Evolutionary conservation across 2,888 invertebrate genomes (phyloP).

Genomic region (Epistrophella euchroma): DNA sequence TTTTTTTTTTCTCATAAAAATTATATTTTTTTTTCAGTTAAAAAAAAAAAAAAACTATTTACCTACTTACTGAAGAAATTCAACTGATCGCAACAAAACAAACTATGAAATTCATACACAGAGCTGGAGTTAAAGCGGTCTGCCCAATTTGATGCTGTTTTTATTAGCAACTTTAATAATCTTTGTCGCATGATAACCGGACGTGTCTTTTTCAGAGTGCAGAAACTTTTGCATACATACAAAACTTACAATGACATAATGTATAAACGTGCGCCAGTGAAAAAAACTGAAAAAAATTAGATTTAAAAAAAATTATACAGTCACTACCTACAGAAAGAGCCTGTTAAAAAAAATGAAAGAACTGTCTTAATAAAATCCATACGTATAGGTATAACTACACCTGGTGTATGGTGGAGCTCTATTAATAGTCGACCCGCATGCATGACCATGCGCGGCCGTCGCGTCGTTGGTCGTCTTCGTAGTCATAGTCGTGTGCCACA

Average conservation of each 20-base stretch:
- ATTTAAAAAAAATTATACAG: not conserved
- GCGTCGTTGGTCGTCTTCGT: not conserved
- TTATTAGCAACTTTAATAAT: conserved; percentile 43
- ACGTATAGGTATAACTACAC: conserved; percentile 60
- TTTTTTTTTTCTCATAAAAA: not conserved
- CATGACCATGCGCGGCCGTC: conserved; percentile 69
- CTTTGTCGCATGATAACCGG: conserved; percentile 54
- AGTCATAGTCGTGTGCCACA: conserved; percentile 68
- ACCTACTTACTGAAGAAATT: conserved; percentile 15
- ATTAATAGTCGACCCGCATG: conserved; percentile 76
- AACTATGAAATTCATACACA: not conserved
- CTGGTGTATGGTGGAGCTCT: conserved; percentile 74
- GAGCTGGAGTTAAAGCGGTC: conserved; percentile 3
- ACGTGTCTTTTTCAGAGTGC: conserved; percentile 63
- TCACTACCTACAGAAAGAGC: not conserved
- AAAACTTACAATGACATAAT: not conserved
- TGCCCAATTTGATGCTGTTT: conserved; percentile 45
- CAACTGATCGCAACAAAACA: not conserved
- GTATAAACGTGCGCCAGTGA: conserved; percentile 62
- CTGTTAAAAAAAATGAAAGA: conserved; percentile 4
- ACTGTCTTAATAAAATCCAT: conserved; percentile 70
- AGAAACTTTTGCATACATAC: conserved; percentile 61
- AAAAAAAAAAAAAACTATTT: too few relatives aligned
- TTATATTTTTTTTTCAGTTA: not conserved
- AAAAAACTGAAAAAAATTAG: conserved; percentile 38